Conservation (phyloP, 2,888 invertebrate genomes). For the Drosophila tripunctata region DNA sequence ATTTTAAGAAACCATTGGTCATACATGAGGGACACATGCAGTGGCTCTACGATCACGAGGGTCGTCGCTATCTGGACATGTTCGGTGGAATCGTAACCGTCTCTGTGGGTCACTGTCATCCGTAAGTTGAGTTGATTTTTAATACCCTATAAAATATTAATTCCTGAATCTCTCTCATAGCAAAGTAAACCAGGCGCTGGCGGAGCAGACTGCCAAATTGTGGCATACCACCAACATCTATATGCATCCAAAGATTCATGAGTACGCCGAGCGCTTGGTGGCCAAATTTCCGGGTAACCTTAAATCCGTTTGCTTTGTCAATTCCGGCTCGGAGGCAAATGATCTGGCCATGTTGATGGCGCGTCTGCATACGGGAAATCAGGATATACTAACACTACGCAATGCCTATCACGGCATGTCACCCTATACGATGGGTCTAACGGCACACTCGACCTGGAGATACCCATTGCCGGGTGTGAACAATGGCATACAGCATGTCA, state of each 20-base stretch:
- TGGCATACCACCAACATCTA: conserved; percentile 98
- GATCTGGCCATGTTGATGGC: conserved; percentile 96
- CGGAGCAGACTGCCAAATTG: conserved; percentile 91
- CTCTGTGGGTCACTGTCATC: conserved; percentile 98
- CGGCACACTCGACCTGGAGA: conserved; percentile 92
- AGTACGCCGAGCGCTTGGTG: conserved; percentile 93
- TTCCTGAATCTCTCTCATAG: conserved; percentile 85
- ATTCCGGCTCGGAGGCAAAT: conserved; percentile 99
- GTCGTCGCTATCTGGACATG: conserved; percentile 95
- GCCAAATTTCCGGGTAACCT: conserved; percentile 93
- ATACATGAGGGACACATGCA: conserved; percentile 95
- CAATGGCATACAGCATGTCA: conserved; percentile 92
- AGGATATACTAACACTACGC: conserved; percentile 93
- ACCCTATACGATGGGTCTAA: conserved; percentile 92
- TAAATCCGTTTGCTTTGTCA: conserved; percentile 96
- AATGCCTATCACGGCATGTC: conserved; percentile 97
- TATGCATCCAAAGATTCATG: conserved; percentile 94
- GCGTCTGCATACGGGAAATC: conserved; percentile 92
- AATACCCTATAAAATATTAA: no score
- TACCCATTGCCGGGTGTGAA: conserved; percentile 89
- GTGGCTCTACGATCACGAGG: conserved; percentile 95
- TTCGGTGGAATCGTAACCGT: conserved; percentile 99
- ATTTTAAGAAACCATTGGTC: conserved; percentile 93
- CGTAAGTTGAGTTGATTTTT: conserved; percentile 87
- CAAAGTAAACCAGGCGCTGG: conserved; percentile 91